Conservation (phyloP, 2,797 vertebrate genomes). For the Eupleurogrammus muticus region DNA sequence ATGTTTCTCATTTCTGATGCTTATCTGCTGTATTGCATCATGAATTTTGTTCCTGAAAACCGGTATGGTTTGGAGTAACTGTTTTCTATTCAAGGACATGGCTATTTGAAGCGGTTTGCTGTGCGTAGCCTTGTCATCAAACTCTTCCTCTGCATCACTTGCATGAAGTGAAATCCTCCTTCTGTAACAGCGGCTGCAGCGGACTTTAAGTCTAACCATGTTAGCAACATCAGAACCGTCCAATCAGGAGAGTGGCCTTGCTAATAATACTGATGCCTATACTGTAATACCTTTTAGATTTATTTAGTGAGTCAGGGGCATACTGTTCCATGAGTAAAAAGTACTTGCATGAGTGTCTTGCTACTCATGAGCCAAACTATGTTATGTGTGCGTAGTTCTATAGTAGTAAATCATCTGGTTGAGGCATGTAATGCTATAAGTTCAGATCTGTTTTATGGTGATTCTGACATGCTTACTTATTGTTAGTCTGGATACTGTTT, state of each 20-base stretch:
- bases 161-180: neutral
- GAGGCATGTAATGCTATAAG: neutral
- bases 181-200: constrained; percentile 12
- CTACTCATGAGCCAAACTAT: constrained; percentile 2
- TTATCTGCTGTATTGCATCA: no score
- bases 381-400: neutral
- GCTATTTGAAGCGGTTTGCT: no score
- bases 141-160: no score
- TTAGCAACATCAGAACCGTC: neutral
- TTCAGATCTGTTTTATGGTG: neutral
- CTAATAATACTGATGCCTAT: constrained; percentile 14
- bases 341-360: neutral
- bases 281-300: neutral
- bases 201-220: constrained; percentile 3
- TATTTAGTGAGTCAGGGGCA: neutral
- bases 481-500: constrained; percentile 2
- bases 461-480: neutral
- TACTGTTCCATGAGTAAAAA: neutral
- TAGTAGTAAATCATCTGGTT: neutral
- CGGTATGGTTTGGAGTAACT: no score
- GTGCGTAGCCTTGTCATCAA: no score
- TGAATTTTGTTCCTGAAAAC: no score
- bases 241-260: constrained; percentile 10
- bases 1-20: no score
- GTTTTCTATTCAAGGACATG: no score